phyloP scores from a whole-genome alignment of 2,113 vertebrate genomes.

The Isichthys henryi region DNA sequence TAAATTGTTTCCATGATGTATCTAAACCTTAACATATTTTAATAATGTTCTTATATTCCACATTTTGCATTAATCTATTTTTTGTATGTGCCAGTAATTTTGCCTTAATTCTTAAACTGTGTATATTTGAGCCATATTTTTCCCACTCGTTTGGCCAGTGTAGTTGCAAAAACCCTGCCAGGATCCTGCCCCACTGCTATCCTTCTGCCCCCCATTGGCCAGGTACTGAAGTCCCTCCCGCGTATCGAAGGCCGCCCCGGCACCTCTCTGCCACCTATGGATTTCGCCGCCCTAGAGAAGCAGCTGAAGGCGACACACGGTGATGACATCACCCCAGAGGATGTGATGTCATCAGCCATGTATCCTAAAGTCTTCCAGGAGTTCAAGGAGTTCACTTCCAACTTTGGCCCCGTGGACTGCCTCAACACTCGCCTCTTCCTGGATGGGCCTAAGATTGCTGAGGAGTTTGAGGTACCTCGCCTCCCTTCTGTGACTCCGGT shows the following conservation, averaged over 20 bases:
- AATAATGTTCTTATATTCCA: not conserved
- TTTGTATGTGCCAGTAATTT: not conserved
- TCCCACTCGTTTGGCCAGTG: not conserved
- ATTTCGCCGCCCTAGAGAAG: slow-evolving; percentile 68
- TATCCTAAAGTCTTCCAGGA: slow-evolving; percentile 86
- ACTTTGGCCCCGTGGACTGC: slow-evolving; percentile 77
- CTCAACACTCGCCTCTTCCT: slow-evolving; percentile 84
- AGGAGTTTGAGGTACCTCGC: slow-evolving; percentile 78
- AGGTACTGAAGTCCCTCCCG: slow-evolving; percentile 81
- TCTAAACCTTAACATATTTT: not conserved
- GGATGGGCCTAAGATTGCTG: slow-evolving; percentile 84
- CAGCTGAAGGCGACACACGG: slow-evolving; percentile 59
- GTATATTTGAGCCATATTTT: not conserved
- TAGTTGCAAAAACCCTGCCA: not conserved
- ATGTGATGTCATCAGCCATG: slow-evolving; percentile 85
- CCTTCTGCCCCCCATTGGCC: not conserved
- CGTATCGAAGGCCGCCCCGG: slow-evolving; percentile 81
- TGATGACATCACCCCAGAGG: slow-evolving; percentile 77
- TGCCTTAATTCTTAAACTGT: not conserved
- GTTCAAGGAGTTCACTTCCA: slow-evolving; percentile 73
- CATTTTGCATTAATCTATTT: not conserved
- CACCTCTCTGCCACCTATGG: slow-evolving; percentile 71
- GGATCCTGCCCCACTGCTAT: not conserved
- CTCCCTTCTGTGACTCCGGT: not conserved
- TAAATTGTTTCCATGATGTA: not conserved